Base-by-base conservation (phyloP, 92 coral and sea anemone species). In the Phenganax subtilis region DNA sequence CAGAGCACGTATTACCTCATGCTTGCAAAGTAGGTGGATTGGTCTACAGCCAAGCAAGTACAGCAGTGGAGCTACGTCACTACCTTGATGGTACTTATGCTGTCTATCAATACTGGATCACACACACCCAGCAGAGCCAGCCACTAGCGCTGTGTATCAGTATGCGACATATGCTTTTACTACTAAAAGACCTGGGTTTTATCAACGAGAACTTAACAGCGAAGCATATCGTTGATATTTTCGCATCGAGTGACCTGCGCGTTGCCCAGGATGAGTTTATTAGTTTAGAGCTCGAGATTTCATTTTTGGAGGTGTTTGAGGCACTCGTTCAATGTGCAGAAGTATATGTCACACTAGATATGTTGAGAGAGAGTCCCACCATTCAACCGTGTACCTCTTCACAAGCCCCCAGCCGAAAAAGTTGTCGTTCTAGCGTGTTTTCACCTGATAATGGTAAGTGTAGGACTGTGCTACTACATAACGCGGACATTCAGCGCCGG, bases 261-360 rank as follows among this genome's bases (percentile, higher is more conserved):
- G 74, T 96, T 51, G 97, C 91, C 2, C 93, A 89, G 57, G 91
- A 89, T 9, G 97, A 89, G 72, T 96, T 90, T 75, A 92, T 90
- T 76, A 96, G 89, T 75, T 87, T 96, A 59, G 99, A 92, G 75
- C 76, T 92, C 11, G 99, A 96, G 82, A 81, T 96, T 85, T 92
- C 99, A 0, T 96, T 96, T 84, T 81, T 96, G 86, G 99, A 96
- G 84, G 90, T 96, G 69, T 90, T 88, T 76, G 99, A 96, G 74
- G 97, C 90, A 7, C 87, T 96, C 28, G 88, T 96, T 73, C 91
- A 88, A 7, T 96, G 99, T 85, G 93, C 97, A 6, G 74, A 77
- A 54, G 96, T 89, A 64, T 96, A 88, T 81, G 99, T 96, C 57
- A 96, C 92, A 54, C 96, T 92, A 16, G 84, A 84, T 51, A 85